Evolutionary conservation across 2,797 vertebrate species (phyloP), one percentile per base, ranked within the genome.

Genomic region (Sylvia borin): DNA sequence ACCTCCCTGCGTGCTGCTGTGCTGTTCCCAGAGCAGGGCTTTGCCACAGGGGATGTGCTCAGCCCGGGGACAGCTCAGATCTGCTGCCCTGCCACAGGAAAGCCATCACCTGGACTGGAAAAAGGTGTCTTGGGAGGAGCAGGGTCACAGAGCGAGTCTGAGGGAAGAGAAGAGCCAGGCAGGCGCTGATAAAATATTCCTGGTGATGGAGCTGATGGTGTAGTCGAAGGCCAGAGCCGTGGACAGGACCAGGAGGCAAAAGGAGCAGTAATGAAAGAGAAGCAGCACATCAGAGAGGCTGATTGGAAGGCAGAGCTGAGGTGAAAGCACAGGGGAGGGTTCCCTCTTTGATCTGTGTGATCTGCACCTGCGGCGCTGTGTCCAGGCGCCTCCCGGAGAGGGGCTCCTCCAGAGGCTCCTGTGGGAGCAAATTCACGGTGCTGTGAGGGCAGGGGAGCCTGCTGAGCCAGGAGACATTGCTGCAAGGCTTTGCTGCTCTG

Each of bases 171-270:
- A 13, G 29, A 29, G 20, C 45, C 4, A 4, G 45, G 22, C 62
- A n/a, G 57, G 50, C 53, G 11, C 34, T 36, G 55, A 19, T 43
- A 0, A 58, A 80, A 29, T 13, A 8, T 5, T 19, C 14, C 13
- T 82, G 78, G 25, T 21, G 50, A 1, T 34, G 34, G 72, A 61
- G 68, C 45, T 42, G 85, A n/a, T 0, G 6, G 55, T 0, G 0
- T 25, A 26, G 20, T 16, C 0, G 9, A 22, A 67, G 36, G 60
- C 13, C 29, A 43, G 72, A n/a, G 84, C 31, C 0, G 1, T 6
- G 57, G 54, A 25, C 53, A 34, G 64, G 64, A 48, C 4, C 55
- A 34, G 64, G 55, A 67, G 61, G 74, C 72, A 43, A 3, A 58
- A 60, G 50, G 17, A 91, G 38, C 57, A 40, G 65, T 54, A 40